Evolutionary conservation across 2,888 invertebrate species (phyloP), one percentile per base, ranked within the genome.

Genomic region (Autographa gamma): DNA sequence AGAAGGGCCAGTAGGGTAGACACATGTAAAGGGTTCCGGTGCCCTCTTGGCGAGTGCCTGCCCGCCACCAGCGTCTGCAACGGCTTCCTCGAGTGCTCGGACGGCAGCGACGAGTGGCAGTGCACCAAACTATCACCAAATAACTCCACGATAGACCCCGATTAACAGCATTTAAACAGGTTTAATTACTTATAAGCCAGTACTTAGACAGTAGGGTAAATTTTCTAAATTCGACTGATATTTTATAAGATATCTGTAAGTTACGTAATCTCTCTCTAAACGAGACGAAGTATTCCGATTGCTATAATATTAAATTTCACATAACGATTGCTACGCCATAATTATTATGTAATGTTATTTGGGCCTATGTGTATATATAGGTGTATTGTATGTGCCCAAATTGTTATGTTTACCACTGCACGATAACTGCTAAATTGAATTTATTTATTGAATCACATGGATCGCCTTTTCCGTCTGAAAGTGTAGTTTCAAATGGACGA

Each of bases 1-100:
- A 90, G 91, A 76, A 82, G 94, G 78, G 84, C 89, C 3, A 82
- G 86, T 13, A 86, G 85, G 71, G 78, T 88, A 38, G 95, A 96
- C 82, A 91, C 92, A 0, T 97, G 97, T 86, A 95, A 95, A 77
- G 98, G 98, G 0, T 97, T 97, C 87, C 90, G 98, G 60, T 98
- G 98, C 90, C 97, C 97, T 0, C 93, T 98, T 0, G 98, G 98
- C 7, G 97, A 97, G 88, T 98, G 97, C 84, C 91, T 98, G 52
- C 97, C 97, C 0, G 96, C 96, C 63, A 96, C 97, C 2, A 96
- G 97, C 83, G 94, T 98, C 2, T 98, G 98, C 90, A 98, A 98
- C 88, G 97, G 98, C 13, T 97, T 97, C 85, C 96, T 97, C 74
- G 98, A 98, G 89, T 98, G 98, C 86, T 97, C 97, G 52, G 97